phyloP scores from a whole-genome alignment of 2,888 invertebrate species.

The Cosmorhoe ocellata region DNA sequence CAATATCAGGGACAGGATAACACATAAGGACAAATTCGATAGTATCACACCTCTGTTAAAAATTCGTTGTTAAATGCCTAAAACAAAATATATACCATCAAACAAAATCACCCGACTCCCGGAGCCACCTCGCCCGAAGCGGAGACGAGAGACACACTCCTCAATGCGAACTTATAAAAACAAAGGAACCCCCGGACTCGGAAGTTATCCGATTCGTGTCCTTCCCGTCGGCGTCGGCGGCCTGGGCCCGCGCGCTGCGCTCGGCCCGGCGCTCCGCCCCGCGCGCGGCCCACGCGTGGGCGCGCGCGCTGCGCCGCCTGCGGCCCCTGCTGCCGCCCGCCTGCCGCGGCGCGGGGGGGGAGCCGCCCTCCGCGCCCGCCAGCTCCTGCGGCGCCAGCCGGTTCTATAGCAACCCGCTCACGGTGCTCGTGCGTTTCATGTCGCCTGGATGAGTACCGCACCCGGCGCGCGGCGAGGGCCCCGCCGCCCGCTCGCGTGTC shows the following conservation, averaged over 20 bases:
- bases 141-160: background rate
- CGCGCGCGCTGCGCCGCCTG: conserved; percentile 46
- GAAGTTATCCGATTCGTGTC: conserved; percentile 57
- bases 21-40: too few relatives aligned
- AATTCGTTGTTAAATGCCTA: too few relatives aligned
- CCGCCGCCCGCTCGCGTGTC: background rate
- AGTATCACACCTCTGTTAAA: too few relatives aligned
- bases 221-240: conserved; percentile 61
- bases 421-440: conserved; percentile 50
- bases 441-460: background rate
- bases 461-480: background rate
- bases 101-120: too few relatives aligned
- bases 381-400: conserved; percentile 61
- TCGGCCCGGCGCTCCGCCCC: conserved; percentile 47
- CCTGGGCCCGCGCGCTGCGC: conserved; percentile 44
- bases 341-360: conserved; percentile 61
- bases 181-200: conserved; percentile 60
- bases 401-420: conserved; percentile 68
- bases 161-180: conserved; percentile 22
- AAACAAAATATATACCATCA: too few relatives aligned
- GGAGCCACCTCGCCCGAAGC: too few relatives aligned
- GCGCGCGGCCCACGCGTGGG: conserved; percentile 40
- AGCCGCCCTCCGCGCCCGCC: conserved; percentile 60
- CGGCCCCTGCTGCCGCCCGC: conserved; percentile 52
- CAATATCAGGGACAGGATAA: too few relatives aligned